A percentile compares a stretch with the other conserved stretches of the same genome.
These are phyloP conservation scores for Danionella cerebrum DNA, from an alignment of 2,113 vertebrate species.

Conservation along the genomic window DNA sequence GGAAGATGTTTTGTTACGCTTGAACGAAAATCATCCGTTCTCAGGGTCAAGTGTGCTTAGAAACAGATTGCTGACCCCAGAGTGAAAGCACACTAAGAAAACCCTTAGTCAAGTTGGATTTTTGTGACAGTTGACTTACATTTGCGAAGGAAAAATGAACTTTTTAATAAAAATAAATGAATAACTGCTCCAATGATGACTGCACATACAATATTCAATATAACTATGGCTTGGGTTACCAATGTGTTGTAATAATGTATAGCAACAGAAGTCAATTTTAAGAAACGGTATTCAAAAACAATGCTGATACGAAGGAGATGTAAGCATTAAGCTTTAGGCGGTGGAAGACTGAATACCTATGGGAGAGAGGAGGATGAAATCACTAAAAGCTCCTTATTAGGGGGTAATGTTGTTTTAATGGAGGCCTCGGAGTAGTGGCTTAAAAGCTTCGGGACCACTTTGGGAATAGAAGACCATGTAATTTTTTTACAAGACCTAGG, in stretches of 20 bases:
- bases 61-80: too few species aligned
- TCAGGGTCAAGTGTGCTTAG: too few species aligned
- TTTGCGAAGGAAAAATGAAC: too few species aligned
- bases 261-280: neutral
- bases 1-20: too few species aligned
- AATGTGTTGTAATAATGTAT: neutral
- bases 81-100: too few species aligned
- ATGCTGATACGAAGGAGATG: neutral
- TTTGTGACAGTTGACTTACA: too few species aligned
- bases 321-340: neutral
- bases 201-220: neutral
- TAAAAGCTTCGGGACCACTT: conserved; percentile 42
- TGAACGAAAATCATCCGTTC: too few species aligned
- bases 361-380: conserved; percentile 36
- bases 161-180: too few species aligned
- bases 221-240: neutral
- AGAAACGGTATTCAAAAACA: neutral
- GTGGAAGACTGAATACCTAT: neutral
- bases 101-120: too few species aligned
- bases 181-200: neutral
- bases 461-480: conserved; percentile 38
- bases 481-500: conserved; percentile 32
- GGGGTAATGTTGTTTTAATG: conserved; percentile 55
- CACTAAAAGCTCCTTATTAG: conserved; percentile 41
- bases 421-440: conserved; percentile 38